phyloP scores from a whole-genome alignment of 2,888 invertebrate species.

The Microctonus brassicae region DNA sequence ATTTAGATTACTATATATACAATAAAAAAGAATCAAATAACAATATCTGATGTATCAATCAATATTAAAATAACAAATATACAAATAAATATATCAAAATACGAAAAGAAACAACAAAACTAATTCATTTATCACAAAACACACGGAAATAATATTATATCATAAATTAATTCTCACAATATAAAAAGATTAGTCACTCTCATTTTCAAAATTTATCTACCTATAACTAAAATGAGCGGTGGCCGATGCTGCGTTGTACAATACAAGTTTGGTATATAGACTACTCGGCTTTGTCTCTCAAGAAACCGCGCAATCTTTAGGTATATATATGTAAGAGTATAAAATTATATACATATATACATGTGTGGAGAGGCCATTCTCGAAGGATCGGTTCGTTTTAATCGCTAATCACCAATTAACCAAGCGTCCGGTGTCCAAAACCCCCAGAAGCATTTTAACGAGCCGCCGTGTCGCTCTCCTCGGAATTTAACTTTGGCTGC shows the following conservation, averaged over 20 bases:
- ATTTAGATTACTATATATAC: too few species aligned
- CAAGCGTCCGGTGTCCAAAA: slow-evolving; percentile 66
- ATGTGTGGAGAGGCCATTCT: slow-evolving; percentile 29
- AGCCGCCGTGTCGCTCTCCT: slow-evolving; percentile 67
- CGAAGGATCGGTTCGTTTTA: slow-evolving; percentile 67
- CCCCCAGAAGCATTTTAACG: slow-evolving; percentile 70
- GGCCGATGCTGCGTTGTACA: slow-evolving; percentile 8
- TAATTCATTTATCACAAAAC: neutral
- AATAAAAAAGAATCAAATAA: too few species aligned
- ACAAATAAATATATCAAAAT: neutral
- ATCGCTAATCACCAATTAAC: slow-evolving; percentile 71
- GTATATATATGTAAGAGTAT: too few species aligned
- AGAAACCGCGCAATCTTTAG: slow-evolving; percentile 13
- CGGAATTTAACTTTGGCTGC: slow-evolving; percentile 65
- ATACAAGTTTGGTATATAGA: too few species aligned
- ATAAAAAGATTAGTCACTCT: neutral
- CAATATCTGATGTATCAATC: too few species aligned
- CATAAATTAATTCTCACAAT: neutral
- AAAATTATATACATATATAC: too few species aligned
- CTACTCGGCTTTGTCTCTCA: slow-evolving; percentile 37
- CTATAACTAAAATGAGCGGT: neutral
- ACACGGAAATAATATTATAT: slow-evolving; percentile 25
- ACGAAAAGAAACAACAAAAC: neutral
- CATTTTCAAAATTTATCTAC: neutral
- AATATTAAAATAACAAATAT: neutral